Percentiles rank a stretch among this genome's conserved stretches.
Conservation (phyloP, 2,888 invertebrate genomes). For the Campaea margaritaria region DNA sequence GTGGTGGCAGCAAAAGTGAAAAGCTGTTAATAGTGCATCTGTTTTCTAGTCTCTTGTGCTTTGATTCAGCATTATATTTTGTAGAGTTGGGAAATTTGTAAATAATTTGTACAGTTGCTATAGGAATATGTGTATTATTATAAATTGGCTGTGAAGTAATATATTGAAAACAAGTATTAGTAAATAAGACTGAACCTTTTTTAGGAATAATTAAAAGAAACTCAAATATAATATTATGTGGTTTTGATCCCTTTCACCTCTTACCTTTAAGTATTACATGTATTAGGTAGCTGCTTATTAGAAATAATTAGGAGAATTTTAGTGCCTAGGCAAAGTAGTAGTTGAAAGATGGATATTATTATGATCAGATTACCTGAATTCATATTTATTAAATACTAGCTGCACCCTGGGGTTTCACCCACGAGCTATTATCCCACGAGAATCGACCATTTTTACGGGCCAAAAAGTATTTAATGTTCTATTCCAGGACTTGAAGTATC, state of each 20-base stretch:
- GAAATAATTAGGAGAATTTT: no score
- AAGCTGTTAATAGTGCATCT: conserved; percentile 31
- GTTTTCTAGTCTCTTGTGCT: conserved; percentile 59
- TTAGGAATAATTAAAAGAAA: conserved; percentile 21
- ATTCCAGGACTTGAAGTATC: no score
- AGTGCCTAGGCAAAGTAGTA: no score
- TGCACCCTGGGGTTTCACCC: no score
- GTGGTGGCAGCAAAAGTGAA: conserved; percentile 90
- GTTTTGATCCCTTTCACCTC: conserved; percentile 46
- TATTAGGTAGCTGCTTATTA: no score
- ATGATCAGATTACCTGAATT: no score
- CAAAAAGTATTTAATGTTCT: no score
- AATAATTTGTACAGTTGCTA: conserved; percentile 19
- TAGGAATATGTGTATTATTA: conserved; percentile 26
- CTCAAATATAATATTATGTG: conserved; percentile 4
- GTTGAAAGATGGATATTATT: no score
- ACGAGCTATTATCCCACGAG: no score
- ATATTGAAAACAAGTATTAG: conserved; percentile 27
- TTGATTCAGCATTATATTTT: not conserved
- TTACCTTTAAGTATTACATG: not conserved
- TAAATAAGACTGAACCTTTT: conserved; percentile 10
- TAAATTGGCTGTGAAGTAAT: conserved; percentile 38
- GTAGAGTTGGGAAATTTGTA: conserved; percentile 15
- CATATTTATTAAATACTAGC: no score
- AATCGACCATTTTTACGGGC: no score